Conservation (phyloP, 2,797 vertebrate genomes). For the Pteronotus mesoamericanus region DNA sequence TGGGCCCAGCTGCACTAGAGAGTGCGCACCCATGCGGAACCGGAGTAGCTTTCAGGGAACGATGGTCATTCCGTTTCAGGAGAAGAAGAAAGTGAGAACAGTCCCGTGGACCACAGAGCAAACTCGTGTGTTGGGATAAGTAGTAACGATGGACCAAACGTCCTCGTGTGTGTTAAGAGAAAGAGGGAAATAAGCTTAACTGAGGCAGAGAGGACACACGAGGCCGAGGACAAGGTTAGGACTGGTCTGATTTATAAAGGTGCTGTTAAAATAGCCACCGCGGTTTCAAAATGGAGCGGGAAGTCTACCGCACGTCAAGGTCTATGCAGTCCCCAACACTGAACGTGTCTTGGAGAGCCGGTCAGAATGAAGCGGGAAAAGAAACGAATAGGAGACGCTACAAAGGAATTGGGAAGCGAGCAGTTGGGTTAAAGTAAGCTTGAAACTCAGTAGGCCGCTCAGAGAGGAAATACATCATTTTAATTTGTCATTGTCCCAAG, state of each 20-base stretch:
- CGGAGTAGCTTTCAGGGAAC: background rate
- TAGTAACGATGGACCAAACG: accelerated
- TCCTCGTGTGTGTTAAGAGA: background rate
- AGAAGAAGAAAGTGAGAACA: no score
- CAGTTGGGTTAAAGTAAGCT: background rate
- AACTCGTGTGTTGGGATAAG: background rate
- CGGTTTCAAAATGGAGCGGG: background rate
- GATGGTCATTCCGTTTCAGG: no score
- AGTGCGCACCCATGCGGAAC: accelerated
- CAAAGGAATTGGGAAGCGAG: background rate
- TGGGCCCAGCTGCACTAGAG: background rate
- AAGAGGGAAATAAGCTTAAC: background rate
- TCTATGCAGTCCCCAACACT: background rate
- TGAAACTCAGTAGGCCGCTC: background rate
- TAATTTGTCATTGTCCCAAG: background rate
- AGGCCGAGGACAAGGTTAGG: background rate
- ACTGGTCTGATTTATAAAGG: background rate
- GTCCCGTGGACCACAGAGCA: accelerated
- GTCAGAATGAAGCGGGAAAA: background rate
- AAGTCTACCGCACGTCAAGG: background rate
- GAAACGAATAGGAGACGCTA: background rate
- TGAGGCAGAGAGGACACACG: accelerated
- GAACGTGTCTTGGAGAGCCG: background rate
- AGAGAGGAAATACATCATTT: background rate
- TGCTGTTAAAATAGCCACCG: background rate